These are phyloP conservation scores for Cetoscarus ocellatus DNA, from an alignment of 2,797 vertebrate species.

Conservation along the genomic window DNA sequence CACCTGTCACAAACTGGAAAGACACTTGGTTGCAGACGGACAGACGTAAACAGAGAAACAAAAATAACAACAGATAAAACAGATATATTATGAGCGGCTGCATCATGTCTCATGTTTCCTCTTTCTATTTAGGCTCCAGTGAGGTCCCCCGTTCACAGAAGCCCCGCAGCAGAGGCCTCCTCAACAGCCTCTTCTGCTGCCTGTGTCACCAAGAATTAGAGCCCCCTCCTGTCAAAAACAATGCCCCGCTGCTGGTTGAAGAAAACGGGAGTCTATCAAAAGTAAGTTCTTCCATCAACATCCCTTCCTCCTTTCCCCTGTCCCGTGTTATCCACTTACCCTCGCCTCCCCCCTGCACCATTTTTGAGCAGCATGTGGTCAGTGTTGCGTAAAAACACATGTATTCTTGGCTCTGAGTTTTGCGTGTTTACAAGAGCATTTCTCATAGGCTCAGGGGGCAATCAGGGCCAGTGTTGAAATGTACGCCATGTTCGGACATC, in stretches of 20 bases:
- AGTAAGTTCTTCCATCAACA: constrained; percentile 75
- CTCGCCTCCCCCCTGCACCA: not conserved
- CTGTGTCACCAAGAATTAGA: constrained; percentile 86
- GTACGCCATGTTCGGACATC: constrained; percentile 54
- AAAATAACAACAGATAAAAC: not conserved
- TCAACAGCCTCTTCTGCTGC: constrained; percentile 88
- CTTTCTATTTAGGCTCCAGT: constrained; percentile 75
- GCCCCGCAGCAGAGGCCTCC: constrained; percentile 84
- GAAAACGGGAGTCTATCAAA: constrained; percentile 91
- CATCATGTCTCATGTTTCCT: not conserved
- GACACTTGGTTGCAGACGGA: not conserved
- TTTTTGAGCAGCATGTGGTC: constrained; percentile 46
- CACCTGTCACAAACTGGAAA: not conserved
- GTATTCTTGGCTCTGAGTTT: constrained; percentile 58
- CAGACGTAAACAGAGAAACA: not conserved
- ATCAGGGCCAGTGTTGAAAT: constrained; percentile 42
- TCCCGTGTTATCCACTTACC: constrained; percentile 23
- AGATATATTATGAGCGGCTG: not conserved
- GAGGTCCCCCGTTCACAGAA: constrained; percentile 82
- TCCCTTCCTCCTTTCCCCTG: not conserved
- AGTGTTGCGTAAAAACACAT: constrained; percentile 45
- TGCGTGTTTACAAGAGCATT: constrained; percentile 68
- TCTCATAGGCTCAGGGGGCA: constrained; percentile 21
- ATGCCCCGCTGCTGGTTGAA: constrained; percentile 86
- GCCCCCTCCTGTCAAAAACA: constrained; percentile 82